Percentiles rank a stretch among this genome's conserved stretches.
Conservation (phyloP, 2,113 vertebrate genomes). For the Trinectes maculatus region DNA sequence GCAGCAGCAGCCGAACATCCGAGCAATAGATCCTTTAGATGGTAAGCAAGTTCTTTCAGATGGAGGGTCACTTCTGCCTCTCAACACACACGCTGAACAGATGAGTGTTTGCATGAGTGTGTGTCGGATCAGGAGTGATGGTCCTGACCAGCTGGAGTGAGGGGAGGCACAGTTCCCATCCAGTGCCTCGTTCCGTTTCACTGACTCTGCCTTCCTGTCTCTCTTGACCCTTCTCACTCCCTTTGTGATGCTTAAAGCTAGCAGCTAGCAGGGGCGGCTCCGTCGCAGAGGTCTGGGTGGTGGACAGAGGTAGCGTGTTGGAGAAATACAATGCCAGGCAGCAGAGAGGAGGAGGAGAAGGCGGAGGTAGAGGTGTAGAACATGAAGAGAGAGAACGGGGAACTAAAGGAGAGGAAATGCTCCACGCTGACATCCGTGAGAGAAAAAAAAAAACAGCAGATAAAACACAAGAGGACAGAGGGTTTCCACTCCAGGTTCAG, state of each 20-base stretch:
- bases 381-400: slow-evolving; percentile 19
- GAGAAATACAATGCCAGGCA: slow-evolving; percentile 50
- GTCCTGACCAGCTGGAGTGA: slow-evolving; percentile 38
- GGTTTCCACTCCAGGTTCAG: slow-evolving; percentile 33
- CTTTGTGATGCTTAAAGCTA: slow-evolving; percentile 70
- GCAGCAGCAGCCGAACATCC: slow-evolving; percentile 38
- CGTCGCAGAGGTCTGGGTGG: slow-evolving; percentile 63
- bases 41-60: slow-evolving; percentile 36
- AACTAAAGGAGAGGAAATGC: slow-evolving; percentile 31
- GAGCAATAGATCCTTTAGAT: slow-evolving; percentile 46
- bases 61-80: slow-evolving; percentile 41
- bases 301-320: slow-evolving; percentile 47
- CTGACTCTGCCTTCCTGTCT: background rate
- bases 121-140: slow-evolving; percentile 34
- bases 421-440: slow-evolving; percentile 37
- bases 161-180: slow-evolving; percentile 38
- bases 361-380: slow-evolving; percentile 28
- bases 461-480: slow-evolving; percentile 12
- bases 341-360: slow-evolving; percentile 27
- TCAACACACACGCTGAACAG: slow-evolving; percentile 30
- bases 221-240: slow-evolving; percentile 1
- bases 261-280: slow-evolving; percentile 62
- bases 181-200: background rate
- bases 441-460: slow-evolving; percentile 12
- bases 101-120: slow-evolving; percentile 33